phyloP scores from a whole-genome alignment of 2,888 invertebrate species.

The Leptinotarsa tumamoca region DNA sequence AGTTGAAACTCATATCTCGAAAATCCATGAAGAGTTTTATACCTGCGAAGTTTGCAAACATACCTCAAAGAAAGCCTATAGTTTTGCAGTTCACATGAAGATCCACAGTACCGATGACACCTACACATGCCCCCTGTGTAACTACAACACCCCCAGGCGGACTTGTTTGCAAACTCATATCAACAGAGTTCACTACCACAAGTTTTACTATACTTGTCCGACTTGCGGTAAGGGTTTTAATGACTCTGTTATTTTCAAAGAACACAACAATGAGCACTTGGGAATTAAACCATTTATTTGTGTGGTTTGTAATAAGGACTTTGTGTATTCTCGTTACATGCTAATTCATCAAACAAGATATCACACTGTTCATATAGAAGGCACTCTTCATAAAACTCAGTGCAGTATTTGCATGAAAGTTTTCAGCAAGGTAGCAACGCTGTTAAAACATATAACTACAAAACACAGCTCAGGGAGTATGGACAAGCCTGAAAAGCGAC shows the following conservation, averaged over 20 bases:
- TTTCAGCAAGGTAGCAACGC: slow-evolving; percentile 58
- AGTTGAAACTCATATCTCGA: slow-evolving; percentile 54
- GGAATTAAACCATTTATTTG: slow-evolving; percentile 65
- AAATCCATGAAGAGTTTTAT: slow-evolving; percentile 54
- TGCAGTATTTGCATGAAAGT: slow-evolving; percentile 60
- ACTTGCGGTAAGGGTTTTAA: slow-evolving; percentile 69
- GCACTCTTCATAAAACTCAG: slow-evolving; percentile 65
- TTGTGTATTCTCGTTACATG: slow-evolving; percentile 60
- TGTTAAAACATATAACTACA: slow-evolving; percentile 67
- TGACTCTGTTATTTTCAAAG: slow-evolving; percentile 64
- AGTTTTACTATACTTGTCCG: slow-evolving; percentile 66
- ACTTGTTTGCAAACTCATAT: slow-evolving; percentile 68
- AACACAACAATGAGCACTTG: slow-evolving; percentile 66
- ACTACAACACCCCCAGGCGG: slow-evolving; percentile 52
- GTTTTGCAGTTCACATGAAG: slow-evolving; percentile 59
- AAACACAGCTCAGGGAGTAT: slow-evolving; percentile 55
- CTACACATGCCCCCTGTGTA: slow-evolving; percentile 57
- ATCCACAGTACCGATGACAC: slow-evolving; percentile 54
- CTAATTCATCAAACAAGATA: slow-evolving; percentile 58
- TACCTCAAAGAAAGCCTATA: slow-evolving; percentile 57
- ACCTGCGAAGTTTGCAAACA: slow-evolving; percentile 62
- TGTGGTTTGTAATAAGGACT: slow-evolving; percentile 65
- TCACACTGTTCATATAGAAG: slow-evolving; percentile 62
- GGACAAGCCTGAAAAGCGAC: slow-evolving; percentile 51
- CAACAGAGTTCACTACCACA: slow-evolving; percentile 70